Conservation (phyloP, 1,140 invertebrate species). For the Drosophila tropicalis region DNA sequence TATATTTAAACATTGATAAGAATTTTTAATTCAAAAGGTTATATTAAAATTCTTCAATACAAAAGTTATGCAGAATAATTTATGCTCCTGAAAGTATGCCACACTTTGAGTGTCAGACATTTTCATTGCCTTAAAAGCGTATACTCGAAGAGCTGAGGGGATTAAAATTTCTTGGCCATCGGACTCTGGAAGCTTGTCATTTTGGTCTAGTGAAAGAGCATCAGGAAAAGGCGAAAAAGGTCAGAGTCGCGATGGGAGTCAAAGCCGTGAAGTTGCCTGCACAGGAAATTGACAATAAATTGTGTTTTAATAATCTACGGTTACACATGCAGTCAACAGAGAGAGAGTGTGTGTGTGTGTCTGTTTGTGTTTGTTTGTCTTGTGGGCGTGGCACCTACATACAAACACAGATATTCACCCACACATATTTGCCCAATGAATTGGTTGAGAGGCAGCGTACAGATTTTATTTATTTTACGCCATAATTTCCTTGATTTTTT, state of each 20-base stretch:
- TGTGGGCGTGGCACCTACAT: slow-evolving; percentile 39
- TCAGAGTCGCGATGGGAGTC: not conserved
- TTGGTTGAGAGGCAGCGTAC: slow-evolving; percentile 25
- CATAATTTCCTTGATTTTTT: slow-evolving; percentile 57
- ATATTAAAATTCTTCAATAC: too few species aligned
- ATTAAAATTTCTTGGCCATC: not conserved
- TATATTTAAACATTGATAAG: too few species aligned
- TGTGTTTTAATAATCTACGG: slow-evolving; percentile 56
- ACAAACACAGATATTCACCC: not conserved
- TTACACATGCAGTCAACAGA: slow-evolving; percentile 1
- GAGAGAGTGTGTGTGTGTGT: slow-evolving; percentile 2
- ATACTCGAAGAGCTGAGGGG: not conserved
- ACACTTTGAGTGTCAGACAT: not conserved
- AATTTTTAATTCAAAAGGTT: too few species aligned
- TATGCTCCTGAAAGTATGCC: slow-evolving; percentile 6
- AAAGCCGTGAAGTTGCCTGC: not conserved
- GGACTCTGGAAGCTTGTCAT: slow-evolving; percentile 6
- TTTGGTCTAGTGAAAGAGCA: not conserved
- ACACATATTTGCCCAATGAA: slow-evolving; percentile 9
- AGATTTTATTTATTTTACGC: slow-evolving; percentile 65
- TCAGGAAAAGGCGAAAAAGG: not conserved
- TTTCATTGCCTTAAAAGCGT: not conserved
- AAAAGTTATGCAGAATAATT: too few species aligned
- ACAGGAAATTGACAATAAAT: slow-evolving; percentile 58
- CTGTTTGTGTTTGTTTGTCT: slow-evolving; percentile 12